Base-by-base conservation (phyloP, 2,113 vertebrate genomes). In the Oceanites oceanicus region DNA sequence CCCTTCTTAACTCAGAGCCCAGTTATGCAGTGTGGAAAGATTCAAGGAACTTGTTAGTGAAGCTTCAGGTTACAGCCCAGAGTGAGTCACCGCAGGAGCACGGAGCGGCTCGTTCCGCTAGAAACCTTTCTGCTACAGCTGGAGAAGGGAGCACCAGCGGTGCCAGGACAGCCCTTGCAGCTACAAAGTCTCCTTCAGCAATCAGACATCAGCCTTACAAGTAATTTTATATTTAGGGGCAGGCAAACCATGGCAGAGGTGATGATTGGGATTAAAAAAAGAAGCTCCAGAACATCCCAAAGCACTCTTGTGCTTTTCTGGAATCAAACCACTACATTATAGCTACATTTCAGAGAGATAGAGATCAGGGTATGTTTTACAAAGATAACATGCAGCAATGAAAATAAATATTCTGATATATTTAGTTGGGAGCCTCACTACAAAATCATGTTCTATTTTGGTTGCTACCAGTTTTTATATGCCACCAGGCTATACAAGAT, bases 391-490 rank as follows among this genome's bases (percentile, higher is more conserved):
- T 0, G 1, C 23, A 89, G 84, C 91, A 89, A 71, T 38, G 61
- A n/a, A 91, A 94, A 85, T n/a, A 91, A 96, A 81, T 65, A 94
- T 84, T 77, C 80, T 36, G 80, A 87, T 94, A 89, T 89, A 96
- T 91, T 94, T 96, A 95, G 91, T 45, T 56, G 36, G 52, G 56
- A 45, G 2, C 44, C 77, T 96, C 94, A 92, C 70, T 52, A 56
- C 18, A 59, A 67, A 89, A 87, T 61, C 86, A 91, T 16, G 47
- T 49, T 92, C 94, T 95, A 87, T 94, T 97, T 89, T 56, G 47
- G 95, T 82, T 89, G 65, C 79, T 92, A 58, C 47, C 18, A 30
- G 76, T 36, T 92, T 88, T 86, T 70, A 62, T 8, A 25, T 6
- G 59, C 27, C 29, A 73, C 55, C 38, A 45, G 7, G 34, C 67